Evolutionary conservation across 2,113 vertebrate genomes (phyloP).

Genomic region (Varanus komodoensis): DNA sequence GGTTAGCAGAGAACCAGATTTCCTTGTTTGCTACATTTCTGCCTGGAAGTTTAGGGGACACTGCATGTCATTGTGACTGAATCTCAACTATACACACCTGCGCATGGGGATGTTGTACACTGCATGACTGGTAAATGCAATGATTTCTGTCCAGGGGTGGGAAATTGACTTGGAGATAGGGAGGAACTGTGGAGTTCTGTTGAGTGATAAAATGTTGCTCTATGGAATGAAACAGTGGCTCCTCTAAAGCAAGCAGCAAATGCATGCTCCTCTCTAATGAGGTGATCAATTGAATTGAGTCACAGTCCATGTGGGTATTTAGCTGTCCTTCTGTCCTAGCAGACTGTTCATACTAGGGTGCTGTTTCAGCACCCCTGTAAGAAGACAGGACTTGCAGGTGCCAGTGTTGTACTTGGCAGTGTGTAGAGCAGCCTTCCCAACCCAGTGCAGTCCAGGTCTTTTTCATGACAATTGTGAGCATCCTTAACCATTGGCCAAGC

Average conservation of each 20-base stretch:
- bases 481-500: too few species aligned
- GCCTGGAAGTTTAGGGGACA: neutral
- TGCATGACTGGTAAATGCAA: neutral
- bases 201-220: neutral
- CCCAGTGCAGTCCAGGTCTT: too few species aligned
- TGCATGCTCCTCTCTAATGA: neutral
- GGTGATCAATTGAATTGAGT: neutral
- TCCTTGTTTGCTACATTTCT: neutral
- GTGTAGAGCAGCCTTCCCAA: neutral
- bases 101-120: neutral
- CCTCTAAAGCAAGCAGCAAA: neutral
- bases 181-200: neutral
- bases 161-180: neutral
- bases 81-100: rapidly evolving
- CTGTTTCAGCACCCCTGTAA: neutral
- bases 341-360: neutral
- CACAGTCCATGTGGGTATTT: neutral
- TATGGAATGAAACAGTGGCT: neutral
- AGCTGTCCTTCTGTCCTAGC: neutral
- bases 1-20: neutral
- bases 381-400: neutral
- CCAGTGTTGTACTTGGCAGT: neutral
- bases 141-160: neutral
- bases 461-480: too few species aligned
- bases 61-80: neutral